A percentile compares a stretch with the other conserved stretches of the same genome.
Conservation (phyloP, 1,140 invertebrate genomes). For the Dufourea novaeangliae region DNA sequence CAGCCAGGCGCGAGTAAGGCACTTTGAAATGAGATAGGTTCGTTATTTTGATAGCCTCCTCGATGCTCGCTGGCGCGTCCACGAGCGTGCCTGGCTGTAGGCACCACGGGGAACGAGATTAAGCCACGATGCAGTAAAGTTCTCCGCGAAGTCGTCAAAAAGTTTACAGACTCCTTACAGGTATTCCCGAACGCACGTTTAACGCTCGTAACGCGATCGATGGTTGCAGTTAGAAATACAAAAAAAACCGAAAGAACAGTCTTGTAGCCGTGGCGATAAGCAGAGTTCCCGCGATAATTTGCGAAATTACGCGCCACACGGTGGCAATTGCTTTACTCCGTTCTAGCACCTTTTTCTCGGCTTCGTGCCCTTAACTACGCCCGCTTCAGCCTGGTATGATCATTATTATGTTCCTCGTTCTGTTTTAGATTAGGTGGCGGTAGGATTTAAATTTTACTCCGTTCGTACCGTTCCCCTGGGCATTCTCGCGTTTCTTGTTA, state of each 20-base stretch:
- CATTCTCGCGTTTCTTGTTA: no score
- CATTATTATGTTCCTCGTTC: no score
- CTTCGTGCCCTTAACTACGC: no score
- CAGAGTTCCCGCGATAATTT: background rate
- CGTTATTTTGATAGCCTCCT: constrained; percentile 75
- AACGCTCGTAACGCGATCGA: constrained; percentile 7
- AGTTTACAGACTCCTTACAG: constrained; percentile 20
- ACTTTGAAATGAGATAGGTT: constrained; percentile 68
- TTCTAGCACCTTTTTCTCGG: no score
- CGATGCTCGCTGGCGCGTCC: constrained; percentile 53
- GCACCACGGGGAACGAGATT: constrained; percentile 20
- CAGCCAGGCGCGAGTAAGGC: constrained; percentile 70
- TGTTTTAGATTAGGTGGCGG: no score
- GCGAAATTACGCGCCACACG: background rate
- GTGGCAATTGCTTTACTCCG: no score
- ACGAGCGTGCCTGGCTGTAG: constrained; percentile 31
- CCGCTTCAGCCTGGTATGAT: no score
- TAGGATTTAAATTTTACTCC: no score
- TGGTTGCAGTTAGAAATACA: no score
- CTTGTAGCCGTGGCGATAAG: background rate
- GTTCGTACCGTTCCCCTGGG: no score
- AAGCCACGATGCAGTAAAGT: constrained; percentile 15
- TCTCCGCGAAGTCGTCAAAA: constrained; percentile 29
- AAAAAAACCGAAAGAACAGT: background rate
- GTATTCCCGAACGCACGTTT: constrained; percentile 13